These are phyloP conservation scores for Cairina moschata DNA, from an alignment of 2,113 vertebrate species.

Conservation along the genomic window DNA sequence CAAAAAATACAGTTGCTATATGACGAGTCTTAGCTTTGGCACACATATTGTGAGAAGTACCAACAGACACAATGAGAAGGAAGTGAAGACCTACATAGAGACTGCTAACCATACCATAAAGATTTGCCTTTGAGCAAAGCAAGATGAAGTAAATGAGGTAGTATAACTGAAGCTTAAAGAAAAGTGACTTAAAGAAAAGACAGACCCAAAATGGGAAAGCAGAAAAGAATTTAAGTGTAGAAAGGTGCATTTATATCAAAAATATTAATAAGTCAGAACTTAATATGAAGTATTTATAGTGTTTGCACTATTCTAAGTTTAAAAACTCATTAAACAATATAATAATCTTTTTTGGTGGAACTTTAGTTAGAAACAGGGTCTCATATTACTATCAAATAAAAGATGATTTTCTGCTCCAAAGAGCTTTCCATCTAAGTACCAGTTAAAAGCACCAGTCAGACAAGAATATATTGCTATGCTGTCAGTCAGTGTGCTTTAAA, in stretches of 20 bases:
- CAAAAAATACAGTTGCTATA: not conserved
- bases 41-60: not conserved
- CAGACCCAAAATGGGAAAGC: not conserved
- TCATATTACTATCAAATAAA: not conserved
- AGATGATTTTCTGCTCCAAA: not conserved
- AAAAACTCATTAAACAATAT: not conserved
- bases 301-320: not conserved
- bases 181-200: not conserved
- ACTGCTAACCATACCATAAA: not conserved
- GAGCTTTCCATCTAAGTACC: not conserved
- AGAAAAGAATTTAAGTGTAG: not conserved
- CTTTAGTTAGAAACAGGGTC: not conserved
- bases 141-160: not conserved
- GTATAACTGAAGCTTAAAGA: not conserved
- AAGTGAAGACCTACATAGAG: not conserved
- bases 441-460: not conserved
- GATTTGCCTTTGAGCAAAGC: slow-evolving; percentile 21
- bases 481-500: not conserved
- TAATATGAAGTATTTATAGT: not conserved
- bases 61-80: not conserved
- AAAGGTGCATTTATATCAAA: not conserved
- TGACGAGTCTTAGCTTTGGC: not conserved
- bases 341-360: not conserved
- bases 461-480: not conserved
- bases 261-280: not conserved